Evolutionary conservation across 2,113 vertebrate species (phyloP), one percentile per base, ranked within the genome.

Genomic region (Lynx canadensis): DNA sequence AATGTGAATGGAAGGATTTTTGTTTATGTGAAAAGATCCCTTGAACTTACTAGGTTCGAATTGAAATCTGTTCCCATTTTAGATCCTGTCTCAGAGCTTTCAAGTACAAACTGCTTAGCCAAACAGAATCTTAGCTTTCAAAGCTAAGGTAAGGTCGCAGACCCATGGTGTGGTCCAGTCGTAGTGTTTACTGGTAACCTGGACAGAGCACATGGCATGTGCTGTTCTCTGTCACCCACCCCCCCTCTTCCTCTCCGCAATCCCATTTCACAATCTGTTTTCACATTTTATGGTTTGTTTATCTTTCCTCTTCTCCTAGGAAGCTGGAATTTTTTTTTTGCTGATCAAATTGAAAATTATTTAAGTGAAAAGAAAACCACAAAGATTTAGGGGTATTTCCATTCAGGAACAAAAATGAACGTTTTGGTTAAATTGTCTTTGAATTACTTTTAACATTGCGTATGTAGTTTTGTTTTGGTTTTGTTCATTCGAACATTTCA

Each of bases 1-100:
- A 94, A 92, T 57, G 41, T 78, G 63, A 84, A 65, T 92, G 71
- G 78, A 66, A 76, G 29, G 41, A 18, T 94, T 36, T 66, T 33
- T 84, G 29, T 84, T 57, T n/a, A 21, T 48, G 8, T 86, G 25
- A 71, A 0, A 68, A 90, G 29, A 84, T 57, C 36, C 50, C 50
- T 93, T 93, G 55, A 83, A 73, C 16, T 73, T 89, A 33, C n/a
- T 63, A 74, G 29, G 52, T 89, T 21, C 78, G n/a, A 96, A 79
- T 95, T 96, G 96, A 93, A 81, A 73, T 96, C 57, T 90, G 38
- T 92, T 95, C 52, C 65, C 74, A 65, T 95, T 96, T 87, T 87
- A 41, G 38, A 69, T 95, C 38, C 48, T 81, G 0, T 87, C 74
- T 71, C 48, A 80, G 68, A 55, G 38, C 57, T 76, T 84, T 82